Conservation (phyloP, 2,888 invertebrate genomes). For the Tinea semifulvella region DNA sequence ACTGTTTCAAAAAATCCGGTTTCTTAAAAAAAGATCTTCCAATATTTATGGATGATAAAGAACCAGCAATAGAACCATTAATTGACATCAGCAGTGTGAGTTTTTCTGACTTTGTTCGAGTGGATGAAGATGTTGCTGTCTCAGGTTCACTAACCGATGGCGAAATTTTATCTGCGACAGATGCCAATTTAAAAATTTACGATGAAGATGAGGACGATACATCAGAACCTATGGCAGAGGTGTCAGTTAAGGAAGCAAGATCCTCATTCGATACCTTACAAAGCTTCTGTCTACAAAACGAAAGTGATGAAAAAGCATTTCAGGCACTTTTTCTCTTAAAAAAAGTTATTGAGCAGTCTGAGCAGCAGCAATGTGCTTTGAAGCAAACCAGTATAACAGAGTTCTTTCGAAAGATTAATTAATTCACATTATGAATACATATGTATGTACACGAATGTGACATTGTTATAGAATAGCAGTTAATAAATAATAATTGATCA, state of each 20-base stretch:
- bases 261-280: constrained; percentile 22
- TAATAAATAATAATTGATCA: not conserved
- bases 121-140: constrained; percentile 23
- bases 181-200: constrained; percentile 19
- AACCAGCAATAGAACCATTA: constrained; percentile 21
- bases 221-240: constrained; percentile 23
- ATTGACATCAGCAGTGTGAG: constrained; percentile 22
- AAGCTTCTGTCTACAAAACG: constrained; percentile 24
- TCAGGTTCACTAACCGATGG: constrained; percentile 22
- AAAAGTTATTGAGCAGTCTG: constrained; percentile 20
- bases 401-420: constrained; percentile 20
- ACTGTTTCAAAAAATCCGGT: constrained; percentile 20
- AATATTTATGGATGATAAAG: constrained; percentile 20
- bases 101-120: constrained; percentile 23
- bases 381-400: constrained; percentile 23
- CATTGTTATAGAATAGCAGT: not conserved
- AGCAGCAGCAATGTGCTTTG: constrained; percentile 19
- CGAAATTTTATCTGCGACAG: constrained; percentile 20
- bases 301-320: constrained; percentile 24
- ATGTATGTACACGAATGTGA: constrained; percentile 7
- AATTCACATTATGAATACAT: constrained; percentile 16
- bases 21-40: constrained; percentile 19
- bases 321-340: constrained; percentile 21
- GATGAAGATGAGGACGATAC: constrained; percentile 20
- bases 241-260: constrained; percentile 25